Evolutionary conservation across 2,888 invertebrate genomes (phyloP), one percentile per base, ranked within the genome.

Genomic region (Pristionchus entomophagus): DNA sequence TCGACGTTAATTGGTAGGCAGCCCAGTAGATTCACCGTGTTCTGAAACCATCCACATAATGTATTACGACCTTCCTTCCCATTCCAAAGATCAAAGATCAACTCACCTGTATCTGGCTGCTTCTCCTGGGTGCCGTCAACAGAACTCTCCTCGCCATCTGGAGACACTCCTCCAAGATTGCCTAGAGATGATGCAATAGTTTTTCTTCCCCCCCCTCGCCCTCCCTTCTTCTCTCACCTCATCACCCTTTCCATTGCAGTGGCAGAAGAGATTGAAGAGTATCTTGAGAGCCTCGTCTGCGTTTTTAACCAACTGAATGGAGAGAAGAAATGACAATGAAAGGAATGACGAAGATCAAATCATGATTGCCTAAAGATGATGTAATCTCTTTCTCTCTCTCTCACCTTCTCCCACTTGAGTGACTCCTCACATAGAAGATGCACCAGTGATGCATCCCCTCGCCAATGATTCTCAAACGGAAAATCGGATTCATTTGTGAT

Each of bases 181-280:
- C 56, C 82, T 82, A 32, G 38, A n/a, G 45, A 59, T 35, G 35
- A 59, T 38, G 3, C 41, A 38, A 38, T 59, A 12, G 2, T 4
- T 29, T 19, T 22, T 35, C 65, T 38, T 19, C 65, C 35, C 35
- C 35, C 22, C 65, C 19, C 65, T 45, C 45, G 14, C 45, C 45
- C 45, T 45, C 45, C 6, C 6, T 32, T 38, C 41, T n/a, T n/a
- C 14, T 3, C 73, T 45, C 59, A 87, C 65, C 26, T 38, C 49
- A 2, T n/a, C 22, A n/a, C n/a, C 26, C 73, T 41, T 73, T 17
- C 77, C 82, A 8, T 77, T 85, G 4, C 87, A 85, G 78, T 90
- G 89, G 69, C 90, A 92, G 85, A 88, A 90, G 35, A 91, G 35
- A 87, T 92, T 92, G 89, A 91, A 92, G 62, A 92, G 87, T 26